Base-by-base conservation (phyloP, 2,797 vertebrate genomes). In the Crenuchus spilurus region DNA sequence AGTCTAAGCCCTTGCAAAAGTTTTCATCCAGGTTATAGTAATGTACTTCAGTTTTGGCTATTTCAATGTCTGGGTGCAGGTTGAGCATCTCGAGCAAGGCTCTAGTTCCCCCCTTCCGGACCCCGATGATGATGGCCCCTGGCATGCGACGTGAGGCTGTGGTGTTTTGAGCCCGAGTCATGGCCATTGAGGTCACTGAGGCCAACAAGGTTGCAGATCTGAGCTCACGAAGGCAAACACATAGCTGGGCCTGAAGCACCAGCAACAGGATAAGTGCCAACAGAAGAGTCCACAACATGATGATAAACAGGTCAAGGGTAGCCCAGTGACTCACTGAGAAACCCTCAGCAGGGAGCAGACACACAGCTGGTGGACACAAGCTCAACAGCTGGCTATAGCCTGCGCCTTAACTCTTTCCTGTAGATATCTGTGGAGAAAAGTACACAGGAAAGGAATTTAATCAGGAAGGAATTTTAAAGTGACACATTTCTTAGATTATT, bases 1-100 rank as follows among this genome's bases (percentile, higher is more conserved):
- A 95, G 41, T 82, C 86, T 73, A 94, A 71, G 18, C 94, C 94
- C 24, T 86, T 87, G 6, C 49, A 85, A 66, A 83, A 95, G 79
- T 94, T 92, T 74, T 94, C 92, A 28, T 95, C 94, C 77, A 91
- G 64, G n/a, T 95, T 94, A 77, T 94, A 95, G 83, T 87, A 94
- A 74, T 95, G 94, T 20, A 95, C 90, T 87, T 95, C 94, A 0
- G 92, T 88, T 54, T 89, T 92, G 22, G 94, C 94, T 42, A 93
- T 92, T 31, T 92, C 91, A 72, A 94, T 91, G 28, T 92, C 87
- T 3, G 92, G 90, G 68, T 95, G 94, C 62, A 94, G 88, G 85
- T 92, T 92, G 51, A 94, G 92, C 91, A 95, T 95, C 86, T 94
- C 92, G 65, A 93, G 87, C 77, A 93, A 84, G 4, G 92, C 93